Base-by-base conservation (phyloP, 2,888 invertebrate genomes). In the Calephelis perditalis region DNA sequence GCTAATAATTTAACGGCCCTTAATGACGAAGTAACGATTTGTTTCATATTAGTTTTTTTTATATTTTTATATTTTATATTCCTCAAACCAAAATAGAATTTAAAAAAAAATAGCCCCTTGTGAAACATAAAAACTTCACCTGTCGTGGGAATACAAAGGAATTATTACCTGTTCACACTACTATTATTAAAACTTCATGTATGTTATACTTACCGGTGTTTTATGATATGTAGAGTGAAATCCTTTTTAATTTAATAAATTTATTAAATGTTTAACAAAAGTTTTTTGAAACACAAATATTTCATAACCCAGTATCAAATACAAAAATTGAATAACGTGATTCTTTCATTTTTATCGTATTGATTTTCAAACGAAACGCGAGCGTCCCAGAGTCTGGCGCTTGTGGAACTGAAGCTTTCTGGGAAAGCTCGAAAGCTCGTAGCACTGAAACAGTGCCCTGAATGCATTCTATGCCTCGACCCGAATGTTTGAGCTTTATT, bases 171-270 rank as follows among this genome's bases (percentile, higher is more conserved):
- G 15, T 52, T 52, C 26, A 52, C 52, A 11, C 52, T 26, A 35
- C 52, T 52, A 52, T 52, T 11, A 52, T 52, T 52, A 35, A 35
- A 52, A 52, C 26, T 35, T 52, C 52, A 52, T 26, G 15, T 65
- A 70, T 72, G 70, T 64, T 63, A 68, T 68, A 79, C 81, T 82
- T 68, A 81, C 81, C 79, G 63, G 67, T 70, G 70, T 64, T 65
- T 62, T 62, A 62, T 62, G 65, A 63, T 71, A 73, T 71, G 68
- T 73, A 77, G 26, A 11, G 35, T 26, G 11, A 52, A 52, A 52
- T 52, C 35, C 52, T 52, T 26, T 26, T 26, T 35, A 52, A 26
- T 35, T 10, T 10, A 8, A 26, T 1, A 5, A 49, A 35, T 52
- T 3, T 52, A 52, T 52, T 40, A 40, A 40, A 5, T 7, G 40